A percentile compares a stretch with the other conserved stretches of the same genome.
phyloP scores from a whole-genome alignment of 2,797 vertebrate species.

The Phylloscopus collybita region DNA sequence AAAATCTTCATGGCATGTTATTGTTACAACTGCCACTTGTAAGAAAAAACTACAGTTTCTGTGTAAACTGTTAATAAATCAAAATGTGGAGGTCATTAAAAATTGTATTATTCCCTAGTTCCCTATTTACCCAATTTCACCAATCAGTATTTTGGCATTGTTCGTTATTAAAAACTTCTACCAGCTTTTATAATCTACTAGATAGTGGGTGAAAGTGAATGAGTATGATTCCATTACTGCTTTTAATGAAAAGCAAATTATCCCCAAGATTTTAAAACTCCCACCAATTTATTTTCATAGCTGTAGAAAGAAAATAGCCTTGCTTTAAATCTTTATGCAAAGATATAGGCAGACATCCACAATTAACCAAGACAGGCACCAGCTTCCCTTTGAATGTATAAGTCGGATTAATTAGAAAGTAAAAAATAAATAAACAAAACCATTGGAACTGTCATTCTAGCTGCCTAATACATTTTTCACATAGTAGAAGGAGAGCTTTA shows the following conservation, averaged over 20 bases:
- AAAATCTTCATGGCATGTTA: background rate
- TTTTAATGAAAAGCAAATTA: background rate
- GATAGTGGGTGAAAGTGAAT: background rate
- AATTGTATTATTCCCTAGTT: background rate
- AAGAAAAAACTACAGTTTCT: background rate
- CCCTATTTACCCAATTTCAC: background rate
- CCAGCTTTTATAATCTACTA: background rate
- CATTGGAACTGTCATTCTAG: background rate
- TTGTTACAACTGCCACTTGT: background rate
- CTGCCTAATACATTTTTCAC: conserved; percentile 7
- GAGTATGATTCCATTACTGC: background rate
- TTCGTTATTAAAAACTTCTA: background rate
- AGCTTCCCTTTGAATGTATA: background rate
- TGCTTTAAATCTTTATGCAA: background rate
- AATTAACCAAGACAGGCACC: background rate
- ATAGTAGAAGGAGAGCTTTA: conserved; percentile 46
- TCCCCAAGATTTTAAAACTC: background rate
- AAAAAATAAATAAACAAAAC: background rate
- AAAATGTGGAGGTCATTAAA: background rate
- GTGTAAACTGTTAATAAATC: background rate
- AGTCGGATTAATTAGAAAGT: background rate
- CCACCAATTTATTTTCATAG: background rate
- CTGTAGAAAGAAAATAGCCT: background rate
- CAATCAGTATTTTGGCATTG: background rate
- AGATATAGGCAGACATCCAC: background rate